Evolutionary conservation across 2,113 vertebrate genomes (phyloP), one percentile per base, ranked within the genome.

Genomic region (Pica pica): DNA sequence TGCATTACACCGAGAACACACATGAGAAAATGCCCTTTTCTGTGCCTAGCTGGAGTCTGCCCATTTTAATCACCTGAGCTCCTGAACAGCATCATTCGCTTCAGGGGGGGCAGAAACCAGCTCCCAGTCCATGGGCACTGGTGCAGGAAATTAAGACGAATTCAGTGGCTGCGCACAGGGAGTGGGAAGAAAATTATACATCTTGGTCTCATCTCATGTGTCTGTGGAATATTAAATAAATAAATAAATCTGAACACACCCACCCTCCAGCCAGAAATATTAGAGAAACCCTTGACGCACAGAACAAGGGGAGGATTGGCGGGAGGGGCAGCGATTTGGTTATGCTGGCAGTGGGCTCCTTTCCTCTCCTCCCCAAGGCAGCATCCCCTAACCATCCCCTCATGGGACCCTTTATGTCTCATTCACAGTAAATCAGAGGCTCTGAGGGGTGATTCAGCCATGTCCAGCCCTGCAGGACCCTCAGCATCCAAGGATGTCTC

Each of bases 111-210:
- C 83, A 87, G 60, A 47, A 67, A 68, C 5, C 84, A 79, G 37
- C 61, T 93, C 91, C 93, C 73, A 46, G 68, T 13, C 79, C 80
- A 81, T 1, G 18, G 80, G 89, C 83, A 92, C 86, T 78, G 93
- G 83, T 77, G 96, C 94, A 90, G 81, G 93, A 97, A 96, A 96
- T 94, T 81, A 96, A 84, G 89, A 71, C 0, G 2, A 96, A 92
- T 55, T 67, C 84, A 74, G 63, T 65, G 85, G 41, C 75, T 93
- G 85, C 73, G 47, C 87, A 55, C 20, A 30, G 67, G n/a, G 77
- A 91, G 47, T 4, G 49, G 44, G 69, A 67, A 78, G 57, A 52
- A 88, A 91, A 93, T 90, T 26, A 76, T 33, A 56, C 74, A 73
- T 74, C 74, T 83, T 35, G 68, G n/a, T 41, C 26, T 80, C 87